Base-by-base conservation (phyloP, 2,888 invertebrate species). In the Pterostichus madidus region DNA sequence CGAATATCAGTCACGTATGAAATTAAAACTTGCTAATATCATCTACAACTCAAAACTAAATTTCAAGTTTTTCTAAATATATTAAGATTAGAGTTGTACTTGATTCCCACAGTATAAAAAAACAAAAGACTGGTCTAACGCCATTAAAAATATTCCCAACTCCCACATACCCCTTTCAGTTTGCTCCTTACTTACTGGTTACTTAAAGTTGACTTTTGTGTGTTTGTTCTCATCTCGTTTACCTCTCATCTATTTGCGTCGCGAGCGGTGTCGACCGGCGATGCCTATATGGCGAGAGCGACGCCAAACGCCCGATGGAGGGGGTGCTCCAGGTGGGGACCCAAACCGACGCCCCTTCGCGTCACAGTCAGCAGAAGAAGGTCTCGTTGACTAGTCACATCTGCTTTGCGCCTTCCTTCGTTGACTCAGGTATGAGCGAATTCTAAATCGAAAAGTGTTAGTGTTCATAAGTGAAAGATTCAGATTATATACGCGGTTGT, bases 341-440 rank as follows among this genome's bases (percentile, higher is more conserved):
- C 83, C 56, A 75, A 79, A 84, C 15, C 39, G 68, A 49, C 53
- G 59, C 73, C 83, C 52, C 53, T 35, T 83, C 91, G 91, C 91
- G 91, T 91, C 92, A 92, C 94, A 93, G 94, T 94, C 94, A 91
- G 91, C 91, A 91, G 89, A 89, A 88, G 90, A 90, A 89, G 87
- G 89, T 90, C 90, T 89, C 89, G 91, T 91, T 90, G 91, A 90
- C 91, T 91, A 91, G 91, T 92, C 91, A 91, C 88, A 86, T 84
- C 83, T 85, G 86, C 52, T 15, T 77, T 46, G 71, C 80, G 49
- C 81, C 56, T 79, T 56, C 79, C 49, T 79, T 61, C 78, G 68
- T 73, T 52, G 71, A 82, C 79, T 83, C 83, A 80, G 83, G 83
- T 83, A 83, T 49, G 44, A 52, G 68, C 44, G 68, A 24, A 24